phyloP scores from a whole-genome alignment of 1,140 invertebrate genomes.

The Pogonus chalceus region DNA sequence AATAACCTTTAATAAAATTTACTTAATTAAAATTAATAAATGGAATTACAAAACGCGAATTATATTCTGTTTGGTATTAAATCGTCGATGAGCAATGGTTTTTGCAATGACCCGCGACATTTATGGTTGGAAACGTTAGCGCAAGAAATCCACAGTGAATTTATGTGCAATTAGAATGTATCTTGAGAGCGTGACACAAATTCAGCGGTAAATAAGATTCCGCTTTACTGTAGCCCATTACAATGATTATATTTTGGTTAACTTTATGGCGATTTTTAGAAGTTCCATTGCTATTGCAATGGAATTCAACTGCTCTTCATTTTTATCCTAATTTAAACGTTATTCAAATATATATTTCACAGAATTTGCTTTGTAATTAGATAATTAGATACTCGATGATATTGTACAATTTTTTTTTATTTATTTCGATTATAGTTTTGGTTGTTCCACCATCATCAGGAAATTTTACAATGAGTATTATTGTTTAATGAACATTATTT shows the following conservation, averaged over 20 bases:
- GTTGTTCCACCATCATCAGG: too few relatives aligned
- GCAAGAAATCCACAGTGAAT: neutral
- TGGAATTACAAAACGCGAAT: neutral
- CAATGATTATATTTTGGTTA: neutral
- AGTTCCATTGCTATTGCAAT: too few relatives aligned
- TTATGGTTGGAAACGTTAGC: neutral
- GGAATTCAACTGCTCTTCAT: too few relatives aligned
- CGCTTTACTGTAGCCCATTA: neutral
- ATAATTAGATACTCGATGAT: too few relatives aligned
- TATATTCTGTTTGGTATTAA: neutral
- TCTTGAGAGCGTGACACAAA: conserved; percentile 2
- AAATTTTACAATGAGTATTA: too few relatives aligned
- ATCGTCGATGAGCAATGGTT: neutral
- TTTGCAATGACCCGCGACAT: neutral
- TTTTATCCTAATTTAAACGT: too few relatives aligned
- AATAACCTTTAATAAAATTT: neutral
- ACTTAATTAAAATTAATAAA: neutral
- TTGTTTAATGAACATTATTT: too few relatives aligned
- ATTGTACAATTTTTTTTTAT: too few relatives aligned
- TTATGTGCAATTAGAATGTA: conserved; percentile 7
- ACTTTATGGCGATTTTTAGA: too few relatives aligned
- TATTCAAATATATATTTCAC: too few relatives aligned
- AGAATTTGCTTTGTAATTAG: too few relatives aligned
- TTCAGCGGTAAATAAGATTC: conserved; percentile 1
- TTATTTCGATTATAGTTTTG: too few relatives aligned